A percentile compares a stretch with the other conserved stretches of the same genome.
Conservation (phyloP, 1,140 invertebrate species). For the Vanessa atalanta region DNA sequence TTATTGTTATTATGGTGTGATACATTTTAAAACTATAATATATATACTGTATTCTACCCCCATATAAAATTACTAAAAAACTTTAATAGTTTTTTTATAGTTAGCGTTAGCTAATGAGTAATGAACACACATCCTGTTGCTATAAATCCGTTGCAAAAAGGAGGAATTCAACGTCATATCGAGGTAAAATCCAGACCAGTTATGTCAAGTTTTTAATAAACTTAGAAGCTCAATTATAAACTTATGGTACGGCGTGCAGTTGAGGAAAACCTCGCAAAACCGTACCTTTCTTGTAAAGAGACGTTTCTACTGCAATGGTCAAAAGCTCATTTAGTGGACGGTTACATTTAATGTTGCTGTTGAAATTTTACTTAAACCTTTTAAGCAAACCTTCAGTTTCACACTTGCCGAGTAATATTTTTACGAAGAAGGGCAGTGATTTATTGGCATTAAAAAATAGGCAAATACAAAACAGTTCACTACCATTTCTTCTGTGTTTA, state of each 20-base stretch:
- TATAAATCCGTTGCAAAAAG: background rate
- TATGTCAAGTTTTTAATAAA: constrained; percentile 12
- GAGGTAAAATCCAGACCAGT: background rate
- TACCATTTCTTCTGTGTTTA: too few relatives aligned
- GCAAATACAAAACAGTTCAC: too few relatives aligned
- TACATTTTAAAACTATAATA: too few relatives aligned
- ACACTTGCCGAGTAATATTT: too few relatives aligned
- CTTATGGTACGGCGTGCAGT: constrained; percentile 1
- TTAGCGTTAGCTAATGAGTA: too few relatives aligned
- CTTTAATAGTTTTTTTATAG: too few relatives aligned
- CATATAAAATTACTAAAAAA: too few relatives aligned
- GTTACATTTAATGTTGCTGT: background rate
- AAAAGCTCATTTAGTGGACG: constrained; percentile 6
- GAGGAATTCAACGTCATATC: background rate
- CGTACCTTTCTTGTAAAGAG: background rate
- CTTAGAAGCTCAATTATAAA: constrained; percentile 17
- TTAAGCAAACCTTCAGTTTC: too few relatives aligned
- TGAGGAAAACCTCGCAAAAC: constrained; percentile 1
- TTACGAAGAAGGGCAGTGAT: too few relatives aligned
- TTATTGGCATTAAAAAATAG: too few relatives aligned
- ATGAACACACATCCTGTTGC: background rate
- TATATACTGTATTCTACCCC: too few relatives aligned
- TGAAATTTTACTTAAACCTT: background rate
- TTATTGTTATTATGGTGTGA: too few relatives aligned
- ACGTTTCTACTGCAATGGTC: constrained; percentile 4